phyloP scores from a whole-genome alignment of 2,113 vertebrate species.

The Phrynocephalus versicolor region DNA sequence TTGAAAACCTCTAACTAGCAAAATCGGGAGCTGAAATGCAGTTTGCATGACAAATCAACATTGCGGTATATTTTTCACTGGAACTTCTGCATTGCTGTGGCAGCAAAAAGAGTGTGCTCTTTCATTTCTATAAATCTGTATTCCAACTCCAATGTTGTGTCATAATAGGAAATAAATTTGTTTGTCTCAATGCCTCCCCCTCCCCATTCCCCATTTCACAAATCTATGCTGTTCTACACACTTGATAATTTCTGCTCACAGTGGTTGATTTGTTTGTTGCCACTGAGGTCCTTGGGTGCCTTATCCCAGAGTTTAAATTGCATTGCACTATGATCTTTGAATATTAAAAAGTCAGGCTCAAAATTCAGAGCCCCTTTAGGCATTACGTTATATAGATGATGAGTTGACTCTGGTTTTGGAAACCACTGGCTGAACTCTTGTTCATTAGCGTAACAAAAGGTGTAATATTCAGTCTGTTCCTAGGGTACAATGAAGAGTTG shows the following conservation, averaged over 20 bases:
- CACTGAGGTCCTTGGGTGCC: rapidly evolving
- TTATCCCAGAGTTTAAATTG: rapidly evolving
- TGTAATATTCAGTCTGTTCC: no score
- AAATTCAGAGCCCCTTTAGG: background rate
- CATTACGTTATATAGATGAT: background rate
- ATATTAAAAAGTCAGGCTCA: background rate
- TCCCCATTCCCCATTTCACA: rapidly evolving
- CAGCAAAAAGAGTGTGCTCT: background rate
- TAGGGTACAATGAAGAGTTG: no score
- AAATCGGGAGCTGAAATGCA: background rate
- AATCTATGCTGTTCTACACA: background rate
- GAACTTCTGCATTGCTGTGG: background rate
- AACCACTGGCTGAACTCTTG: background rate
- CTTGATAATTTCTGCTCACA: rapidly evolving
- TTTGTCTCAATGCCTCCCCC: rapidly evolving
- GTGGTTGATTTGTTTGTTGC: rapidly evolving
- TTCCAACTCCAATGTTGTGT: background rate
- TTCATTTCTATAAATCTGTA: background rate
- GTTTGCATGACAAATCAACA: background rate
- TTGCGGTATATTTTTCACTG: background rate
- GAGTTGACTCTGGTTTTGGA: background rate
- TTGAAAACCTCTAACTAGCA: background rate
- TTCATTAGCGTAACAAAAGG: no score
- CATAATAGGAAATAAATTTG: rapidly evolving
- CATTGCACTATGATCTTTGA: background rate